Evolutionary conservation across 2,113 vertebrate genomes (phyloP).

Genomic region (Macroglossus sobrinus): DNA sequence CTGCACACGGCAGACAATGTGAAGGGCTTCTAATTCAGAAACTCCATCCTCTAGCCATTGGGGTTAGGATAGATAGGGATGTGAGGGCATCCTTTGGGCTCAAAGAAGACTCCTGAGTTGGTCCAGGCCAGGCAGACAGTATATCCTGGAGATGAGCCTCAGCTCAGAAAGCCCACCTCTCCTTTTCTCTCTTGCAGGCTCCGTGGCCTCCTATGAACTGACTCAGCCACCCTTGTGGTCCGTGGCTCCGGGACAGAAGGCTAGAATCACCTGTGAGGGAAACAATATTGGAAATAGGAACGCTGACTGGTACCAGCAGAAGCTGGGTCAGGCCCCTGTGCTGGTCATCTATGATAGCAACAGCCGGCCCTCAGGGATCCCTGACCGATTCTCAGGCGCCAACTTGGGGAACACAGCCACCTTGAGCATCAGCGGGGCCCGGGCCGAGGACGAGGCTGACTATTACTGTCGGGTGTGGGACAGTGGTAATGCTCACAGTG

Average conservation of each 20-base stretch:
- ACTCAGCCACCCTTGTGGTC: fast-evolving
- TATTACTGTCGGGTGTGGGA: fast-evolving
- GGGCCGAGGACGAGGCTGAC: neutral
- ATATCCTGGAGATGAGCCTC: fast-evolving
- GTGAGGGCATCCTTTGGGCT: neutral
- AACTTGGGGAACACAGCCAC: fast-evolving
- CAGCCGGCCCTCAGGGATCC: fast-evolving
- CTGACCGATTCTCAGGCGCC: neutral
- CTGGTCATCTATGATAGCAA: fast-evolving
- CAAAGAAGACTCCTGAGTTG: neutral
- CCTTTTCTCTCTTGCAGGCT: neutral
- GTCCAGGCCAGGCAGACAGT: fast-evolving
- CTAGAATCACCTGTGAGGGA: fast-evolving
- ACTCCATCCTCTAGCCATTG: neutral
- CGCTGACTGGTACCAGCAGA: neutral
- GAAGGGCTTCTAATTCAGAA: neutral
- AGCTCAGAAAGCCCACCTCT: fast-evolving
- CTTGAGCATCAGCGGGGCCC: neutral
- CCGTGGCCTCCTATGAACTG: neutral
- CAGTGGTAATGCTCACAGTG: fast-evolving
- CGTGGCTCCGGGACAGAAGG: fast-evolving
- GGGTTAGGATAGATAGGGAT: fast-evolving
- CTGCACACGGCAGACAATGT: too few relatives aligned
- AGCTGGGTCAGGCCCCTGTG: neutral
- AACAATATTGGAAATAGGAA: fast-evolving